Evolutionary conservation across 2,888 invertebrate species (phyloP).

Genomic region (Candidula unifasciata): DNA sequence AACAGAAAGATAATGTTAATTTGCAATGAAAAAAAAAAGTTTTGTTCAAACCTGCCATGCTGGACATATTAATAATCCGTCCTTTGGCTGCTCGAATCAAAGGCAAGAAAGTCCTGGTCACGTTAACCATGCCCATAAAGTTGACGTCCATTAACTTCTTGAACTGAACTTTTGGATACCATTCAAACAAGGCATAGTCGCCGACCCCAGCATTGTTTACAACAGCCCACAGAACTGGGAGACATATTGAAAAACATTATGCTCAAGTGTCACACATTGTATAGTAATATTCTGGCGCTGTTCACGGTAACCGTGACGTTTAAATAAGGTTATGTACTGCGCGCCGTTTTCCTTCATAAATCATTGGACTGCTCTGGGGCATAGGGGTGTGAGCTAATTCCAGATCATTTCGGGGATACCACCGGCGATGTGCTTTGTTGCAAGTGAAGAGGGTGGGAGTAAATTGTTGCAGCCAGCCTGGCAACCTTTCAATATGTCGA

Average conservation of each 20-base stretch:
- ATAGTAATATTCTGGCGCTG: too few relatives aligned
- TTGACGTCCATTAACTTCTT: slow-evolving; percentile 46
- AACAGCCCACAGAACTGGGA: slow-evolving; percentile 49
- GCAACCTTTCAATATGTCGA: too few relatives aligned
- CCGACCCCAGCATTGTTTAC: slow-evolving; percentile 51
- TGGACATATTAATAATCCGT: slow-evolving; percentile 48
- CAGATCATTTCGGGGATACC: too few relatives aligned
- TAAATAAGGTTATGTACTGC: too few relatives aligned
- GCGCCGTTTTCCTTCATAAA: too few relatives aligned
- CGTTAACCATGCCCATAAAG: slow-evolving; percentile 46
- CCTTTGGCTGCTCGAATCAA: slow-evolving; percentile 51
- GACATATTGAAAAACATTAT: too few relatives aligned
- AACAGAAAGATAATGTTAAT: neutral
- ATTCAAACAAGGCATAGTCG: slow-evolving; percentile 36
- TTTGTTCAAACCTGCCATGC: slow-evolving; percentile 46
- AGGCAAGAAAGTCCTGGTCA: slow-evolving; percentile 48
- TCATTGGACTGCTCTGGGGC: too few relatives aligned
- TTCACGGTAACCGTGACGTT: neutral
- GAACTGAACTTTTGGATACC: slow-evolving; percentile 35
- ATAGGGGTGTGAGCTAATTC: too few relatives aligned
- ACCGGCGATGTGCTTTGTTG: too few relatives aligned
- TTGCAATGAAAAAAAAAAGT: neutral
- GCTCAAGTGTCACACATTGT: neutral
- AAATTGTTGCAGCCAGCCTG: too few relatives aligned
- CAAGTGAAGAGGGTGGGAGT: too few relatives aligned